Evolutionary conservation across 1,140 invertebrate genomes (phyloP).

Genomic region (Drosophila jambulina): DNA sequence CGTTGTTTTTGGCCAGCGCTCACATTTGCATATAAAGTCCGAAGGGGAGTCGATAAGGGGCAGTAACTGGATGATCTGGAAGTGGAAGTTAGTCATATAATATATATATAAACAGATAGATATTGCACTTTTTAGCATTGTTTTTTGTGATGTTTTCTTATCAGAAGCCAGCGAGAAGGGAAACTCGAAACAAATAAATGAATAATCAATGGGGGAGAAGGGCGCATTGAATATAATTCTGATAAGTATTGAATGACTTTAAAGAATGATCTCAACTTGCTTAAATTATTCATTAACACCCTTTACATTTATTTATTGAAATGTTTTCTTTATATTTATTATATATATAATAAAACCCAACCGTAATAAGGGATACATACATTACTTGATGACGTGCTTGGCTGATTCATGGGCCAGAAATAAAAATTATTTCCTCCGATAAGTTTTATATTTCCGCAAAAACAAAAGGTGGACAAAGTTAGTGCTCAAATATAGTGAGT

Average conservation of each 20-base stretch:
- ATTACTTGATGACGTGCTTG: neutral
- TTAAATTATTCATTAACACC: neutral
- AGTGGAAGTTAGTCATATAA: slow-evolving; percentile 34
- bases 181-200: slow-evolving; percentile 14
- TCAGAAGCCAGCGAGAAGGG: slow-evolving; percentile 15
- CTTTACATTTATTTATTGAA: neutral
- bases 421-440: slow-evolving; percentile 6
- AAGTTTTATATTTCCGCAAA: slow-evolving; percentile 2
- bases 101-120: neutral
- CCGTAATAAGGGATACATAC: neutral
- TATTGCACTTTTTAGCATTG: slow-evolving; percentile 19
- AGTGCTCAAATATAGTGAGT: neutral
- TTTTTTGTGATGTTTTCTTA: slow-evolving; percentile 12
- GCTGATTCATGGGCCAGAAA: neutral
- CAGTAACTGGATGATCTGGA: slow-evolving; percentile 33
- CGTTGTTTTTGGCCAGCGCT: slow-evolving; percentile 63
- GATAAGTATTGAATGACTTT: neutral
- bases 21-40: slow-evolving; percentile 73
- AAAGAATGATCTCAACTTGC: neutral
- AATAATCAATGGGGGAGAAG: slow-evolving; percentile 22
- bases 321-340: too few species aligned
- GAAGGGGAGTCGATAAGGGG: slow-evolving; percentile 5
- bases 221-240: neutral
- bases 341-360: neutral
- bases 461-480: slow-evolving; percentile 9